Conservation (phyloP, 2,113 vertebrate species). For the Microcebus griseorufus region DNA sequence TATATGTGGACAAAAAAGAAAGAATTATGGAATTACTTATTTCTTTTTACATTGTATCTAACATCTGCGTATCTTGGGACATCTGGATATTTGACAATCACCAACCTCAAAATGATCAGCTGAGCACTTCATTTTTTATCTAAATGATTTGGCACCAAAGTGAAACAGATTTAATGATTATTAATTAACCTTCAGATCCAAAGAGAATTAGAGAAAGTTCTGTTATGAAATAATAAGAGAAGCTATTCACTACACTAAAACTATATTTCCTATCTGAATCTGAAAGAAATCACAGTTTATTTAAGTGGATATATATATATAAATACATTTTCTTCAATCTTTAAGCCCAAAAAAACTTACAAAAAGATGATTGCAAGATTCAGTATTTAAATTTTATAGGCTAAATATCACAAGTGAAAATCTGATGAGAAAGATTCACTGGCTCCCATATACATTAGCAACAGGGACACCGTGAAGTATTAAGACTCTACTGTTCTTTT, state of each 20-base stretch:
- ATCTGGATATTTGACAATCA: constrained; percentile 46
- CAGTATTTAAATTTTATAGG: neutral
- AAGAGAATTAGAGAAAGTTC: constrained; percentile 40
- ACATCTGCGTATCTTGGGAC: constrained; percentile 46
- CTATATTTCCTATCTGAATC: neutral
- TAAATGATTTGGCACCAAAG: constrained; percentile 49
- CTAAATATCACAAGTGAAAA: neutral
- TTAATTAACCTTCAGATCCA: constrained; percentile 60
- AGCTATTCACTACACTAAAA: neutral
- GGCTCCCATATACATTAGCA: neutral
- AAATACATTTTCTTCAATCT: constrained; percentile 5
- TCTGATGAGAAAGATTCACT: neutral
- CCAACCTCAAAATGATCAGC: constrained; percentile 57
- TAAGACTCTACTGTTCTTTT: neutral
- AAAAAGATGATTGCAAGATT: neutral
- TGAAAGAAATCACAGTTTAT: neutral
- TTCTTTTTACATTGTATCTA: constrained; percentile 47
- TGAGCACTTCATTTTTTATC: constrained; percentile 44
- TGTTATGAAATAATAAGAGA: neutral
- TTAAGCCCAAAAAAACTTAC: neutral
- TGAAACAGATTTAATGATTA: constrained; percentile 53
- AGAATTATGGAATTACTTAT: constrained; percentile 21
- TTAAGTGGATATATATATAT: neutral
- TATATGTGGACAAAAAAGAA: neutral
- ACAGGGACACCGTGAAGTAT: neutral